Evolutionary conservation across 2,888 invertebrate species (phyloP).

Genomic region (Thumatha senex): DNA sequence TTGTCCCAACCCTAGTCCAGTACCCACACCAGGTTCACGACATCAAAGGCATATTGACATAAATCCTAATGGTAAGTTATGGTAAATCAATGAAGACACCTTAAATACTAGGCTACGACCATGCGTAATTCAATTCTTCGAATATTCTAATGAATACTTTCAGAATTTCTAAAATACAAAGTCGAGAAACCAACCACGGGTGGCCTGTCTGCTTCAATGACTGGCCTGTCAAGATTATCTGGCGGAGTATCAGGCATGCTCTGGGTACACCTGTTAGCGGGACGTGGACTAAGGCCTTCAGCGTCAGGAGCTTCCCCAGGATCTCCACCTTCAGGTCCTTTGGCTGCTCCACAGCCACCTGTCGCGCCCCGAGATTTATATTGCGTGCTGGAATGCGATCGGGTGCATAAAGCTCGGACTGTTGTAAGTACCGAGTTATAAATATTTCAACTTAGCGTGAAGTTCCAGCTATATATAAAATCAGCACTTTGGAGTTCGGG

Average conservation of each 20-base stretch:
- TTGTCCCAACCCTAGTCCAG: constrained; percentile 88
- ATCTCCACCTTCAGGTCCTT: constrained; percentile 86
- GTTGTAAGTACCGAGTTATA: constrained; percentile 83
- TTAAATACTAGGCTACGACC: neutral
- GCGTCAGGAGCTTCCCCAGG: constrained; percentile 87
- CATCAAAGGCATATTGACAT: constrained; percentile 93
- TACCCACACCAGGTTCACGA: constrained; percentile 90
- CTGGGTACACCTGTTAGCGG: constrained; percentile 95
- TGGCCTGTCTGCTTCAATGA: constrained; percentile 83
- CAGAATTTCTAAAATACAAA: constrained; percentile 96
- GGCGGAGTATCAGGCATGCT: constrained; percentile 91
- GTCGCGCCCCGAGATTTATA: constrained; percentile 92
- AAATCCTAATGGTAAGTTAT: constrained; percentile 89
- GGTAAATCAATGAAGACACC: neutral
- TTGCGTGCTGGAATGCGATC: constrained; percentile 98
- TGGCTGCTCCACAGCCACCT: constrained; percentile 73
- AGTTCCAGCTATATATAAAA: no score
- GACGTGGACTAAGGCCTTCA: constrained; percentile 91
- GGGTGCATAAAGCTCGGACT: constrained; percentile 97
- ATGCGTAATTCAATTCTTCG: no score
- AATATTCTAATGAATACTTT: constrained; percentile 26
- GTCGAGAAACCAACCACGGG: constrained; percentile 88
- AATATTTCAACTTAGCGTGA: no score
- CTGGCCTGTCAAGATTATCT: constrained; percentile 75
- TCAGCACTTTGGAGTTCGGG: no score